phyloP scores from a whole-genome alignment of 2,888 invertebrate genomes.

The Oligia strigilis region DNA sequence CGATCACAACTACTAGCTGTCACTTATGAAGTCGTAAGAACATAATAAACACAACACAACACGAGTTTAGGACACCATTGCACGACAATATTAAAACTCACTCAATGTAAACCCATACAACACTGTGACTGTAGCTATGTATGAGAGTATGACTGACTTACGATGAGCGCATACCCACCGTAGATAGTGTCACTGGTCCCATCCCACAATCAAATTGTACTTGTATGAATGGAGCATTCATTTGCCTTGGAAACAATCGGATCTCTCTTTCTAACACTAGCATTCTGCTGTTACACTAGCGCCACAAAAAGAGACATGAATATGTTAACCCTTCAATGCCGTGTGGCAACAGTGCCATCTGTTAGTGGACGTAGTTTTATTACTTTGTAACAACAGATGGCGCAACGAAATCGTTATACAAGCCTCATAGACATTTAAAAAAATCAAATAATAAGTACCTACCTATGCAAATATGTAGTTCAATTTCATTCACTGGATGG shows the following conservation, averaged over 20 bases:
- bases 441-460: background rate
- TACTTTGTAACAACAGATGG: constrained; percentile 71
- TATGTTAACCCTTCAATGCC: constrained; percentile 23
- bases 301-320: constrained; percentile 52
- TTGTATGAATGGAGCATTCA: constrained; percentile 59
- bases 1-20: constrained; percentile 52
- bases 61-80: constrained; percentile 67
- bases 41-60: constrained; percentile 53
- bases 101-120: constrained; percentile 42
- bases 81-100: constrained; percentile 54
- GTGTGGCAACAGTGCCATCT: constrained; percentile 63
- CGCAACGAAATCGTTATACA: constrained; percentile 68
- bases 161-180: constrained; percentile 43
- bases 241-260: constrained; percentile 59
- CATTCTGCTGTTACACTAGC: constrained; percentile 52
- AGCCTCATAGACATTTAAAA: background rate
- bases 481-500: background rate
- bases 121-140: constrained; percentile 21
- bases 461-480: background rate
- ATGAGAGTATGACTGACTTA: constrained; percentile 49
- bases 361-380: constrained; percentile 38
- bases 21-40: constrained; percentile 50
- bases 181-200: constrained; percentile 57
- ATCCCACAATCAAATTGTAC: constrained; percentile 47
- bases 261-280: constrained; percentile 77